Evolutionary conservation across 2,797 vertebrate genomes (phyloP), one percentile per base, ranked within the genome.

Genomic region (Bufotes viridis): DNA sequence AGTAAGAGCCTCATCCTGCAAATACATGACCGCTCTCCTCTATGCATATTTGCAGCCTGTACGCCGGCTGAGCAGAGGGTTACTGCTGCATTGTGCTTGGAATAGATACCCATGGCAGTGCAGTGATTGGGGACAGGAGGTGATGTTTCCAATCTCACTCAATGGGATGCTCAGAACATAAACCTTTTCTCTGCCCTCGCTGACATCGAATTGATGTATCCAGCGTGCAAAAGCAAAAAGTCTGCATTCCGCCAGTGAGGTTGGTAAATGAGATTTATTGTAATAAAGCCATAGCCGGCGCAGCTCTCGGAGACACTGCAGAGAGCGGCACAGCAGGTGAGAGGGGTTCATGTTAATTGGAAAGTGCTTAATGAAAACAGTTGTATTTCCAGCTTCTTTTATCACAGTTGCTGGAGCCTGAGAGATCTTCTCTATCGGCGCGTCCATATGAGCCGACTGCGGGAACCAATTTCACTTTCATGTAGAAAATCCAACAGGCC

Each of bases 311-410:
- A 82, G 86, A 82, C 80, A 20, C 49, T 65, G 86, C 78, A 26
- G 49, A 87, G 79, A 14, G 86, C 57, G 13, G 49, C 80, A 13
- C 86, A 83, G 86, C 86, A 78, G 86, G 86, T 87, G 81, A 87
- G 17, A 7, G 34, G 70, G 86, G 51, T 20, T 63, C 80, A 42
- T 82, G 86, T 67, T 87, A 87, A 87, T 87, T 87, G 86, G 86
- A 87, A 87, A 65, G 72, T 78, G 86, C 81, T 83, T 87, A 83
- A 83, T 87, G 86, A 67, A 87, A 87, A 87, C 86, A 78, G 80
- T 76, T 83, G 81, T 87, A 78, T 83, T 78, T 87, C 61, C 15
- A 82, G 58, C 63, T 87, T 78, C 60, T 78, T 83, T 81, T 61
- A 80, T 87, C 63, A 72, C 85, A 81, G 49, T 81, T 67, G 70